These are phyloP conservation scores for Steinernema scapterisci DNA, from an alignment of 2,888 invertebrate species.

Conservation along the genomic window DNA sequence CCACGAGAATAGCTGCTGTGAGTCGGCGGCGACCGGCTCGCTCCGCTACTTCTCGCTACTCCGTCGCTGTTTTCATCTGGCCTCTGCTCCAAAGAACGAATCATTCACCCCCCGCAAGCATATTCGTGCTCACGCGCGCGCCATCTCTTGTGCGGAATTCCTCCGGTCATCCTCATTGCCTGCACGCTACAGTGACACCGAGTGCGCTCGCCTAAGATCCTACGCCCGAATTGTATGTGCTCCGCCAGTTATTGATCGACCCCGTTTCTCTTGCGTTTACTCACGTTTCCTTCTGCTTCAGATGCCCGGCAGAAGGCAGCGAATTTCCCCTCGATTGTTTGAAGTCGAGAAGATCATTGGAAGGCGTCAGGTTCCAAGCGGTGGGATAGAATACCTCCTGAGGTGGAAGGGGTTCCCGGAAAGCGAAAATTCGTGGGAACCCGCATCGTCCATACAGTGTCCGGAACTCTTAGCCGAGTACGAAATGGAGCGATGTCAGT, in stretches of 20 bases:
- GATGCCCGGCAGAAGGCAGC: background rate
- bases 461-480: slow-evolving; percentile 36
- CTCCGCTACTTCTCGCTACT: too few species aligned
- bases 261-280: background rate
- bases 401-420: slow-evolving; percentile 36
- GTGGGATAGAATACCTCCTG: slow-evolving; percentile 34
- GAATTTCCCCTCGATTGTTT: background rate
- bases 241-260: slow-evolving; percentile 9
- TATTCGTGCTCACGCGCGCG: too few species aligned
- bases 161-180: background rate
- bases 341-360: slow-evolving; percentile 36
- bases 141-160: too few species aligned
- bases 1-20: too few species aligned
- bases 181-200: background rate
- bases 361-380: slow-evolving; percentile 22
- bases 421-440: slow-evolving; percentile 39
- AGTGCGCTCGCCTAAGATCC: background rate
- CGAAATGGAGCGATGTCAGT: slow-evolving; percentile 1
- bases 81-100: too few species aligned
- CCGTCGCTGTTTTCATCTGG: too few species aligned
- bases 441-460: slow-evolving; percentile 33
- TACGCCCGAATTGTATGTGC: background rate
- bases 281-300: background rate
- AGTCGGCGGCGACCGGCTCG: too few species aligned
- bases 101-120: too few species aligned